Evolutionary conservation across 1,140 invertebrate species (phyloP).

Genomic region (Zaprionus nigranus): DNA sequence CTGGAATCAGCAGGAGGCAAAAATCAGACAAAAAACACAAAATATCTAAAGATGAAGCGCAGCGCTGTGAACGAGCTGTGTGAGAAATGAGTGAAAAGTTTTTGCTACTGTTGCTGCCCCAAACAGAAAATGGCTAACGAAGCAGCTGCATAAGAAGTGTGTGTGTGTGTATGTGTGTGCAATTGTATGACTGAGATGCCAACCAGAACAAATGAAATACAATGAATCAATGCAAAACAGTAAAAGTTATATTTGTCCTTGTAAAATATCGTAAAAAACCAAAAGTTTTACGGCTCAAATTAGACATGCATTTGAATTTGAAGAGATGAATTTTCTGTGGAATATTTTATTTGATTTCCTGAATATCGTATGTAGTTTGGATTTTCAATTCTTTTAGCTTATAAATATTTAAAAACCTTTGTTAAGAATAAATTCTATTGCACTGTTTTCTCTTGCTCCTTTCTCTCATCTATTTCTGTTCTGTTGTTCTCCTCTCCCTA

Average conservation of each 20-base stretch:
- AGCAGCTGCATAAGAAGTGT: constrained; percentile 1
- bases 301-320: no score
- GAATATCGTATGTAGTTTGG: no score
- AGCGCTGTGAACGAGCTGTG: constrained; percentile 4
- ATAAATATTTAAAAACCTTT: no score
- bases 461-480: no score
- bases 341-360: no score
- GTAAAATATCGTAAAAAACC: neutral
- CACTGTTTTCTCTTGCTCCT: no score
- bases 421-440: no score
- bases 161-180: neutral
- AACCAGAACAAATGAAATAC: constrained; percentile 5
- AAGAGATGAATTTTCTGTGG: no score
- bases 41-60: constrained; percentile 16
- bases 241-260: neutral
- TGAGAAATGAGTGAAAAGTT: constrained; percentile 25
- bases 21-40: constrained; percentile 9
- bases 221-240: constrained; percentile 7
- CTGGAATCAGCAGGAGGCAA: neutral
- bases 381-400: no score
- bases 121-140: constrained; percentile 47
- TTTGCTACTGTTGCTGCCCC: constrained; percentile 23
- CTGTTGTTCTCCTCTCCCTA: neutral
- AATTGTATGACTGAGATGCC: constrained; percentile 13
- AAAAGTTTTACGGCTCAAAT: no score